Conservation (phyloP, 2,888 invertebrate genomes). For the Papilio gigon region DNA sequence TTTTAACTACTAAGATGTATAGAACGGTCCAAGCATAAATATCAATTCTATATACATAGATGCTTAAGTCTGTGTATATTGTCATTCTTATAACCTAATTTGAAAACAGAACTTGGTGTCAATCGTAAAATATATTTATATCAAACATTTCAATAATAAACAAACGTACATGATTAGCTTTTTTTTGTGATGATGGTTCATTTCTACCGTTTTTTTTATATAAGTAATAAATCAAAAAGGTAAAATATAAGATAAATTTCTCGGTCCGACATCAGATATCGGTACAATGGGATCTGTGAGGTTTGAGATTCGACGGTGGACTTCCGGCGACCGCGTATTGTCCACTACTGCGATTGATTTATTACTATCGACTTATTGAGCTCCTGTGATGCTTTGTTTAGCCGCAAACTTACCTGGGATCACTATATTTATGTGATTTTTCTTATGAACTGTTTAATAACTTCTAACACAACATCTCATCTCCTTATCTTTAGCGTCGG, state of each 20-base stretch:
- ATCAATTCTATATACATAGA: neutral
- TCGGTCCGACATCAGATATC: constrained; percentile 27
- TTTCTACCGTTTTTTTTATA: neutral
- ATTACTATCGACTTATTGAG: constrained; percentile 52
- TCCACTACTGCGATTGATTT: constrained; percentile 62
- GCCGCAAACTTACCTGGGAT: constrained; percentile 10
- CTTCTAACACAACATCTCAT: too few relatives aligned
- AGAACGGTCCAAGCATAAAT: neutral
- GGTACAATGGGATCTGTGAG: constrained; percentile 49
- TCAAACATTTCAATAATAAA: neutral
- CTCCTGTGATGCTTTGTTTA: constrained; percentile 47
- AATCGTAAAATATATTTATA: neutral
- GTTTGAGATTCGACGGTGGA: constrained; percentile 55
- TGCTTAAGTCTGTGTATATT: neutral
- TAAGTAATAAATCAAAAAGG: constrained; percentile 24
- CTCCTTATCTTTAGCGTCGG: too few relatives aligned
- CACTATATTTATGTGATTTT: neutral
- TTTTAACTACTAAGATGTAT: too few relatives aligned
- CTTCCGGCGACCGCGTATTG: constrained; percentile 58
- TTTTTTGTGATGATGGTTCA: neutral
- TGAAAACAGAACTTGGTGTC: too few relatives aligned
- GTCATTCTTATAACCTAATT: neutral
- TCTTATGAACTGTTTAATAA: too few relatives aligned
- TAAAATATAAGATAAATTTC: constrained; percentile 22
- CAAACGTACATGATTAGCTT: too few relatives aligned